Percentiles rank a stretch among this genome's conserved stretches.
Conservation (phyloP, 2,797 vertebrate genomes). For the Perdix hodgsoniae region DNA sequence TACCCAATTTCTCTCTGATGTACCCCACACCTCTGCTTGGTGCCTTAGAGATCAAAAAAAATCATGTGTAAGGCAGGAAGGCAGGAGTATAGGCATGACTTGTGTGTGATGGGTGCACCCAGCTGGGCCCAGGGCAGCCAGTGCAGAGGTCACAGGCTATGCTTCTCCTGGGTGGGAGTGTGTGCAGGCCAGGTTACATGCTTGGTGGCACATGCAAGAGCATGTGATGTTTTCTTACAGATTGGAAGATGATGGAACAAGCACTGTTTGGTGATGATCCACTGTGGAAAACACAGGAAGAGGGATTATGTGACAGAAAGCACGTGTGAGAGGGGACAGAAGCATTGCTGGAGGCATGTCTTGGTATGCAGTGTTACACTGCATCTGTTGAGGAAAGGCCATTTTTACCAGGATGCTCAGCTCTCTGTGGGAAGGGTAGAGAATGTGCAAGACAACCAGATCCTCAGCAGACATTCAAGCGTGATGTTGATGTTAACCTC, state of each 20-base stretch:
- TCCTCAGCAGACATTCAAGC: neutral
- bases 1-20: neutral
- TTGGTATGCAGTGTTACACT: neutral
- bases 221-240: neutral
- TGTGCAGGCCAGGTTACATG: neutral
- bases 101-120: rapidly evolving
- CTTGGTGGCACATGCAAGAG: neutral
- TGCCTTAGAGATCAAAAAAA: neutral
- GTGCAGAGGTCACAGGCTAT: neutral
- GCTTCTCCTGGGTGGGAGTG: rapidly evolving
- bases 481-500: neutral
- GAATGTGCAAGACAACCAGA: neutral
- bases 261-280: rapidly evolving
- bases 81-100: neutral
- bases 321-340: neutral
- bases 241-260: neutral
- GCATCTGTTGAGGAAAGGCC: neutral
- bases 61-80: rapidly evolving
- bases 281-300: neutral
- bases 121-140: neutral
- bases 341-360: neutral
- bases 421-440: neutral
- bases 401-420: neutral
- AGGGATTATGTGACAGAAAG: neutral
- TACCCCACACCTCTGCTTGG: neutral